A percentile compares a stretch with the other conserved stretches of the same genome.
Evolutionary conservation across 2,888 invertebrate species (phyloP).

Genomic region (Conistra vaccinii): DNA sequence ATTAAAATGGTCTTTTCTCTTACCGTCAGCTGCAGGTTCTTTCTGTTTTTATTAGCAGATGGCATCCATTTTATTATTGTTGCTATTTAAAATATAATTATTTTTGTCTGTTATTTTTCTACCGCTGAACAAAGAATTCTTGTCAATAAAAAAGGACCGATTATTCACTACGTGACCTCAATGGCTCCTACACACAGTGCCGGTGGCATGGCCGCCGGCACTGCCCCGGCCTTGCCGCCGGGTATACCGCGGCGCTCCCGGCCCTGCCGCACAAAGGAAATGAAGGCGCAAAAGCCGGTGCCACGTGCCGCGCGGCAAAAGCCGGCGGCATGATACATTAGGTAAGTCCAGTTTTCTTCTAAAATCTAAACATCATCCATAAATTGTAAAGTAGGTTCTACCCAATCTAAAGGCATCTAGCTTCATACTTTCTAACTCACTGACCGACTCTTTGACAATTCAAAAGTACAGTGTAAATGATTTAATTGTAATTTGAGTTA

Average conservation of each 20-base stretch:
- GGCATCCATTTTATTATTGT: background rate
- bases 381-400: background rate
- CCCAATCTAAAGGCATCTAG: background rate
- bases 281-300: too few relatives aligned
- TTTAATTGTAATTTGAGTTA: too few relatives aligned
- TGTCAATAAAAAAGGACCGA: background rate
- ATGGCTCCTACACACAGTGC: too few relatives aligned
- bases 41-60: background rate
- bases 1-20: conserved; percentile 7
- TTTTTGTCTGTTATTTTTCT: background rate
- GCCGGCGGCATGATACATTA: too few relatives aligned
- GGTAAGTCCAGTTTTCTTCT: background rate
- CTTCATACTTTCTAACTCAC: too few relatives aligned
- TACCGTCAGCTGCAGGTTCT: background rate
- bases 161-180: background rate
- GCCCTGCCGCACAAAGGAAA: too few relatives aligned
- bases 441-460: too few relatives aligned
- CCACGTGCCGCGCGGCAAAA: too few relatives aligned
- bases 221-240: too few relatives aligned
- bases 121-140: background rate
- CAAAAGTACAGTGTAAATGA: too few relatives aligned
- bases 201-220: too few relatives aligned
- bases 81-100: background rate
- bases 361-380: background rate
- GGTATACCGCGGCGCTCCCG: too few relatives aligned